These are phyloP conservation scores for Euplexia lucipara DNA, from an alignment of 2,888 invertebrate genomes.

Conservation along the genomic window DNA sequence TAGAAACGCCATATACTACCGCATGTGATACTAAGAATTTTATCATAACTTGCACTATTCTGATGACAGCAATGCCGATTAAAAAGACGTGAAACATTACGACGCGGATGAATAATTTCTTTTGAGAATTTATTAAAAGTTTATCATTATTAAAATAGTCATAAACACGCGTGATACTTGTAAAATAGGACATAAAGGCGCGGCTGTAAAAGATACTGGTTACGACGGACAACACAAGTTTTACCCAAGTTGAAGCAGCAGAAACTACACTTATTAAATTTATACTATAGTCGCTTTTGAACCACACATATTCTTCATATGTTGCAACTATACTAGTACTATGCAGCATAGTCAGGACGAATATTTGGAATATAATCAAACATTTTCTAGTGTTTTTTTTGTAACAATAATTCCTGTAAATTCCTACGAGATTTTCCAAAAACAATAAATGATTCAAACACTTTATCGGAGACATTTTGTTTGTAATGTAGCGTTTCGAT, in stretches of 20 bases:
- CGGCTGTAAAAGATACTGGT: not conserved
- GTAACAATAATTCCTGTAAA: conserved; percentile 6
- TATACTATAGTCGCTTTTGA: not conserved
- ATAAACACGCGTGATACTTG: too few species aligned
- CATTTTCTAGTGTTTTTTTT: not conserved
- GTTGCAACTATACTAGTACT: not conserved
- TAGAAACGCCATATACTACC: not conserved
- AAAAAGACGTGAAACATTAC: not conserved
- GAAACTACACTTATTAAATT: not conserved
- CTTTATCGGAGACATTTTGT: conserved; percentile 6
- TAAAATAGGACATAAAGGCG: not conserved
- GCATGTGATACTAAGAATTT: not conserved
- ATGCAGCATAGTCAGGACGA: not conserved
- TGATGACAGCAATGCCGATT: not conserved
- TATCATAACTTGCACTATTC: not conserved
- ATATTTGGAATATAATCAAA: not conserved
- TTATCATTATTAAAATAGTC: too few species aligned
- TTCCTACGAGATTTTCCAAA: not conserved
- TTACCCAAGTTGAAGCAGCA: not conserved
- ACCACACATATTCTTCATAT: not conserved
- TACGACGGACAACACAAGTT: not conserved
- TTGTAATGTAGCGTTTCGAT: not conserved
- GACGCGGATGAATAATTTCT: not conserved
- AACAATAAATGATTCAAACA: conserved; percentile 8
- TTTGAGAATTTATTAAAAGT: too few species aligned